Percentiles rank a stretch among this genome's conserved stretches.
These are phyloP conservation scores for Macroglossus sobrinus DNA, from an alignment of 2,113 vertebrate species.

Conservation along the genomic window DNA sequence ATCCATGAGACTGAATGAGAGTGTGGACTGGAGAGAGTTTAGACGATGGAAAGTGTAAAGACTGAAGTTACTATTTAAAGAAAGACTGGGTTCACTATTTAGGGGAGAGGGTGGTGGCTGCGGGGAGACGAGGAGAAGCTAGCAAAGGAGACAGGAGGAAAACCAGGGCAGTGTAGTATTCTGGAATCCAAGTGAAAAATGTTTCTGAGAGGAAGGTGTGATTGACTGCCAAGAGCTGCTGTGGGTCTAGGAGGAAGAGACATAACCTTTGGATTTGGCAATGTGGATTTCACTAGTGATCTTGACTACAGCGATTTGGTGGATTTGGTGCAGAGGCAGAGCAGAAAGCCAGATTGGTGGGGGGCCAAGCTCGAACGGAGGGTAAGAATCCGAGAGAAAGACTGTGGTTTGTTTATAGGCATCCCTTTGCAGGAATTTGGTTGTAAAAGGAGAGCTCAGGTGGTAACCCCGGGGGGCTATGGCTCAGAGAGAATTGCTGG, in stretches of 20 bases:
- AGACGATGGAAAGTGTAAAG: neutral
- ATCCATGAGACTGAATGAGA: neutral
- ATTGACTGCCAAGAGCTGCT: neutral
- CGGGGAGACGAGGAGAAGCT: neutral
- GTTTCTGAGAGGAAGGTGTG: neutral
- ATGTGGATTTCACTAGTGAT: neutral
- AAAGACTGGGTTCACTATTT: neutral
- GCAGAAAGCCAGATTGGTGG: neutral
- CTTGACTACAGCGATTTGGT: neutral
- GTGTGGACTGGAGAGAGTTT: neutral
- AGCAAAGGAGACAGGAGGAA: slow-evolving; percentile 6
- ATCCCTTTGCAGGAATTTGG: neutral
- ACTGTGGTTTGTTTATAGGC: neutral
- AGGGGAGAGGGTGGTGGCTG: neutral
- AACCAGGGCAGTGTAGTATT: neutral
- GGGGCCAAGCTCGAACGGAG: neutral
- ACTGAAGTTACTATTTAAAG: neutral
- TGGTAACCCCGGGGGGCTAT: neutral
- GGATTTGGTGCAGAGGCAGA: neutral
- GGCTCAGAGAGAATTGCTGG: neutral
- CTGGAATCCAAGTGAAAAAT: slow-evolving; percentile 17
- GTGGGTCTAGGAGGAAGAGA: neutral
- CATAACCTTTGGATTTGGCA: neutral
- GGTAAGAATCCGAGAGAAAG: neutral
- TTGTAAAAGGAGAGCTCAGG: neutral